Conservation (phyloP, 2,797 vertebrate species). For the Leptodactylus fallax region DNA sequence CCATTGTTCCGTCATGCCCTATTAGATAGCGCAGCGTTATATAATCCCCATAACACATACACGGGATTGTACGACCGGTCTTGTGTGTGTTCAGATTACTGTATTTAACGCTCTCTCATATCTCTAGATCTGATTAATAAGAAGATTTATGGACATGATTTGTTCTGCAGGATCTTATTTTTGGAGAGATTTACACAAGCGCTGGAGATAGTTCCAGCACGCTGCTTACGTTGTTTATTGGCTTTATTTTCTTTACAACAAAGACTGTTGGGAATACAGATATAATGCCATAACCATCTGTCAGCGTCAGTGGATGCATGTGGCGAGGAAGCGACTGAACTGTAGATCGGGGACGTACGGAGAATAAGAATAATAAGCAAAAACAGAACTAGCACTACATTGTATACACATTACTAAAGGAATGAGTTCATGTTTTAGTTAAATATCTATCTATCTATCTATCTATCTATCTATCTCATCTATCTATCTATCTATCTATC, state of each 20-base stretch:
- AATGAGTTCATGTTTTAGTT: background rate
- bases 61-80: background rate
- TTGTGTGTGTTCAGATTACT: conserved; percentile 12
- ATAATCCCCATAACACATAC: no score
- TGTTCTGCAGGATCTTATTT: conserved; percentile 24
- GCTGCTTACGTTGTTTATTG: conserved; percentile 34
- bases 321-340: conserved; percentile 25
- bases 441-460: conserved; percentile 24
- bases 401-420: no score
- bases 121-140: conserved; percentile 42
- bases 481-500: conserved; percentile 34
- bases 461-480: background rate
- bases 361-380: background rate
- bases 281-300: conserved; percentile 13
- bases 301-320: conserved; percentile 54
- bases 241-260: conserved; percentile 35
- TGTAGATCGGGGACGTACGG: conserved; percentile 3
- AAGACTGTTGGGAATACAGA: conserved; percentile 34
- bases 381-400: background rate
- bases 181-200: conserved; percentile 30
- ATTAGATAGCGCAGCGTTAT: no score
- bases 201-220: conserved; percentile 21
- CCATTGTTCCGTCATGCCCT: no score
- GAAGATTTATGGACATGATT: conserved; percentile 18
- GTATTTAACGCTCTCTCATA: conserved; percentile 37